Base-by-base conservation (phyloP, 2,113 vertebrate species). In the Indri indri region DNA sequence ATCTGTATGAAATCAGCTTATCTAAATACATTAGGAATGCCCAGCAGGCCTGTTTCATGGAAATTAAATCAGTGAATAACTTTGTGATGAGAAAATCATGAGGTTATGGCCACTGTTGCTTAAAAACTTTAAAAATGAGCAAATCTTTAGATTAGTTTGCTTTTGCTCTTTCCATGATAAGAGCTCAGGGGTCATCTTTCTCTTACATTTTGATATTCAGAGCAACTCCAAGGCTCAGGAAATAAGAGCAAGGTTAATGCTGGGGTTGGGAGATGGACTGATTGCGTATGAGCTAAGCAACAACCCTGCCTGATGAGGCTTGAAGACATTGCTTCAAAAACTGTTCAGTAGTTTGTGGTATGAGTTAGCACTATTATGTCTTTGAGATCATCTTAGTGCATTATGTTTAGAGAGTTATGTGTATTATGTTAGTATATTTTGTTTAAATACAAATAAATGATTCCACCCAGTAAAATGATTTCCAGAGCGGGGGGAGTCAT, bases 61-160 rank as follows among this genome's bases (percentile, higher is more conserved):
- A 73, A 77, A 97, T 96, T 94, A 95, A 77, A 80, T 97, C 81
- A 96, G 27, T 40, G 66, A 77, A 57, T 94, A 87, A 90, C 80
- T 95, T 73, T 93, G 54, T 77, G 84, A 89, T 90, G 80, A 94
- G 91, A 89, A 91, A 88, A 74, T 65, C 71, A 71, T 86, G 81
- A 97, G 54, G 80, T 94, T 80, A 68, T 92, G 40, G 54, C 37
- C 34, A 70, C 66, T 68, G 66, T 45, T 71, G 52, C 59, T 94
- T 95, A 57, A 57, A 57, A 57, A 30, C 25, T 30, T 63, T 82
- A 76, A 81, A 95, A 63, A 45, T 52, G 65, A 88, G 27, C 42
- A 79, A 84, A 96, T 32, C 25, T 66, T 73, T 45, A 52, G 5
- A 47, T 70, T 14, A n/a, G 63, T 88, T 84, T 79, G 40, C 37